Evolutionary conservation across 2,888 invertebrate genomes (phyloP).

Genomic region (Erebia ligea): DNA sequence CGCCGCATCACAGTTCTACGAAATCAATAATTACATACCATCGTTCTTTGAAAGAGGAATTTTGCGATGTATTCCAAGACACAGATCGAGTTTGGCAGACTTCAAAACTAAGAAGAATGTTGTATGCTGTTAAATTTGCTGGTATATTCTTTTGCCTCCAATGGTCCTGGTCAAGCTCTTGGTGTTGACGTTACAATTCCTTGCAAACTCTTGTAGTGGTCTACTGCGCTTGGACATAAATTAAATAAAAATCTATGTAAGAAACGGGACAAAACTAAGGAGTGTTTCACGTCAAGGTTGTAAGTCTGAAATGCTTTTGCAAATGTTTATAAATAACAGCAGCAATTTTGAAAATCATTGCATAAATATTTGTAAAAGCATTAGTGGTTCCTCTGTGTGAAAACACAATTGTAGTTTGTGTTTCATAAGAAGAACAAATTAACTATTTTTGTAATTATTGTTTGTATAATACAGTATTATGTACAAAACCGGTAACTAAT

Average conservation of each 20-base stretch:
- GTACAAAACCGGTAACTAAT: not conserved
- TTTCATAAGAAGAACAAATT: slow-evolving; percentile 10
- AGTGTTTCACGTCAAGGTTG: not conserved
- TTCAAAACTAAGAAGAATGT: not conserved
- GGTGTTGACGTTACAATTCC: not conserved
- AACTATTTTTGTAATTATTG: not conserved
- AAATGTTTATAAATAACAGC: not conserved
- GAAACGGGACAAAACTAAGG: not conserved
- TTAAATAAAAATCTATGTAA: not conserved
- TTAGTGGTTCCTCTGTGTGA: slow-evolving; percentile 45
- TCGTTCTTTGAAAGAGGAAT: slow-evolving; percentile 5
- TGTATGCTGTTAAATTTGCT: not conserved
- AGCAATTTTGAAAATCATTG: not conserved
- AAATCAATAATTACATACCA: not conserved
- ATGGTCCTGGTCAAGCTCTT: not conserved
- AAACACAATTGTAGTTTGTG: slow-evolving; percentile 46
- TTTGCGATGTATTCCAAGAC: not conserved
- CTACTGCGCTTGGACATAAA: not conserved
- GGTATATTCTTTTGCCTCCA: not conserved
- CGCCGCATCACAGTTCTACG: not conserved
- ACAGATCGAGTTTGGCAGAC: not conserved
- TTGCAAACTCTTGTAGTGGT: not conserved
- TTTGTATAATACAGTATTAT: not conserved
- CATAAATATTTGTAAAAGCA: slow-evolving; percentile 25
- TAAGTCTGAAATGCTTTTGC: slow-evolving; percentile 16